Evolutionary conservation across 2,888 invertebrate genomes (phyloP).

Genomic region (Scotopteryx bipunctaria): DNA sequence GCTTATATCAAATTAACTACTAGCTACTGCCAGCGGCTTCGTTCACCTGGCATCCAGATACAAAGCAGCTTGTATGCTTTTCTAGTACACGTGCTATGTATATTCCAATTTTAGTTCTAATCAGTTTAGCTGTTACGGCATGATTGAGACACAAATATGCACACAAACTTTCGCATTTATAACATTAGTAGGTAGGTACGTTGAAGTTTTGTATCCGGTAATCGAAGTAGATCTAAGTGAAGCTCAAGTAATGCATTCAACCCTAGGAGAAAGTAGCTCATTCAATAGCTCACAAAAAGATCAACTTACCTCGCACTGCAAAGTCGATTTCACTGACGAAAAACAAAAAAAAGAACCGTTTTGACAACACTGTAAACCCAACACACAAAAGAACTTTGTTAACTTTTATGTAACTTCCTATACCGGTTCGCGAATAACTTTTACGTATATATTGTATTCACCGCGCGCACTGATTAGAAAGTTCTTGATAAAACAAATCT

Average conservation of each 20-base stretch:
- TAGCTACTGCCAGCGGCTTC: too few relatives aligned
- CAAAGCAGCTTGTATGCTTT: too few relatives aligned
- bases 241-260: constrained; percentile 29
- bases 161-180: too few relatives aligned
- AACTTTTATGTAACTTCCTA: constrained; percentile 71
- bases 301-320: constrained; percentile 32
- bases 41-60: too few relatives aligned
- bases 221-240: neutral
- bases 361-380: constrained; percentile 33
- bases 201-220: too few relatives aligned
- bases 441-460: constrained; percentile 25
- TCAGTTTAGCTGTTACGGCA: too few relatives aligned
- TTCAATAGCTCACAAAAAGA: constrained; percentile 25
- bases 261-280: constrained; percentile 37
- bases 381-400: constrained; percentile 61
- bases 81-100: too few relatives aligned
- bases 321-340: constrained; percentile 32
- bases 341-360: constrained; percentile 23
- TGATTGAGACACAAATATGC: too few relatives aligned
- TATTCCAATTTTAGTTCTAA: too few relatives aligned
- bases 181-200: too few relatives aligned
- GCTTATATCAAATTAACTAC: too few relatives aligned
- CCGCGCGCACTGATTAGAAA: constrained; percentile 36
- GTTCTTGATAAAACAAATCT: constrained; percentile 15
- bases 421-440: constrained; percentile 53